Conservation (phyloP, 1,140 invertebrate genomes). For the Arctopsyche grandis region DNA sequence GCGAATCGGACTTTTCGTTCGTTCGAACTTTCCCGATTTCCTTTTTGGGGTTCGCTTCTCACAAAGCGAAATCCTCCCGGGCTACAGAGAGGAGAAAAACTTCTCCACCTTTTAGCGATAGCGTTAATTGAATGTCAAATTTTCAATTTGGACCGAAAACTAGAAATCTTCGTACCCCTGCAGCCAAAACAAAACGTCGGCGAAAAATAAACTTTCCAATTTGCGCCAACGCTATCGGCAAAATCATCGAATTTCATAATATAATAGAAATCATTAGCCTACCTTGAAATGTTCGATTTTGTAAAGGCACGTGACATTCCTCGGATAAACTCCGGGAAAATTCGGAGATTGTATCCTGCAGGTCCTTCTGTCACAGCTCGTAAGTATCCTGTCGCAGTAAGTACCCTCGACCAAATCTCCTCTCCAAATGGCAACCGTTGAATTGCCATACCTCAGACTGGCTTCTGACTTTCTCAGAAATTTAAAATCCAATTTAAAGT, state of each 20-base stretch:
- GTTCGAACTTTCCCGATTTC: conserved; percentile 17
- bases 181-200: conserved; percentile 35
- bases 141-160: conserved; percentile 35
- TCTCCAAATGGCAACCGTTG: conserved; percentile 74
- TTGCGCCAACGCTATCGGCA: not conserved
- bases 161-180: conserved; percentile 23
- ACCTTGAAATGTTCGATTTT: conserved; percentile 74
- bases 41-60: not conserved
- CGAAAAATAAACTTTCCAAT: conserved; percentile 38
- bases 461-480: conserved; percentile 80
- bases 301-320: conserved; percentile 87
- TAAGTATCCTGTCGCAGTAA: conserved; percentile 82
- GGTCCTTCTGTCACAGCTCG: conserved; percentile 72
- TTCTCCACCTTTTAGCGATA: conserved; percentile 30
- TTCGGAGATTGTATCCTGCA: conserved; percentile 86
- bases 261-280: conserved; percentile 25
- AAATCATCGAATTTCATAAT: too few species aligned
- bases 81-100: not conserved
- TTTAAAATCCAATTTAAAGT: conserved; percentile 85
- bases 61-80: not conserved
- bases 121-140: conserved; percentile 46
- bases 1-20: not conserved
- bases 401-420: conserved; percentile 76
- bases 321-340: conserved; percentile 86
- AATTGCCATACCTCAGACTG: conserved; percentile 79